phyloP scores from a whole-genome alignment of 2,888 invertebrate species.

The Tiliacea aurago region DNA sequence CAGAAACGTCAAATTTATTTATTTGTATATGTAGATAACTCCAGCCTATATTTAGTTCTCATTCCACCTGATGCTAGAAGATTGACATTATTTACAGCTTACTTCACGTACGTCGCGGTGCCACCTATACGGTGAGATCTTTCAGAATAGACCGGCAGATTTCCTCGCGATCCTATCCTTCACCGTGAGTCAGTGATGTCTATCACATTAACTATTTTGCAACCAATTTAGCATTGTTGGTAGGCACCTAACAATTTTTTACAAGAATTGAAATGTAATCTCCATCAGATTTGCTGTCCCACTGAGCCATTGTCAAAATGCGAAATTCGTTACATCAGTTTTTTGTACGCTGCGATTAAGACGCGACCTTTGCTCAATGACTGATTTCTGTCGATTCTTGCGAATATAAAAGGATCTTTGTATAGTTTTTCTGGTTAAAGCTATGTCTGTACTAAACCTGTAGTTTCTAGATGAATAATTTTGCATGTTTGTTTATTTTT shows the following conservation, averaged over 20 bases:
- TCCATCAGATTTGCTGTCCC: constrained; percentile 9
- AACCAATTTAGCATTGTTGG: constrained; percentile 11
- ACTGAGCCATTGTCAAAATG: constrained; percentile 38
- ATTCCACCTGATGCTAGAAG: not conserved
- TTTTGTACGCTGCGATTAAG: constrained; percentile 57
- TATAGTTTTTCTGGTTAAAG: constrained; percentile 41
- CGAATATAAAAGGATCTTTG: constrained; percentile 45
- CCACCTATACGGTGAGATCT: not conserved
- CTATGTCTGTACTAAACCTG: constrained; percentile 17
- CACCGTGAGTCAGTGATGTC: not conserved
- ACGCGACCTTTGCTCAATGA: constrained; percentile 66
- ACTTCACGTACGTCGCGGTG: not conserved
- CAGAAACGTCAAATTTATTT: too few species aligned
- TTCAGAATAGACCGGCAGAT: not conserved
- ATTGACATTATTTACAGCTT: not conserved
- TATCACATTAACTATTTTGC: not conserved
- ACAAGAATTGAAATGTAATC: constrained; percentile 13
- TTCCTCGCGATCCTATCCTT: not conserved
- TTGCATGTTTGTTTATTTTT: not conserved
- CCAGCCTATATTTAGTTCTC: not conserved
- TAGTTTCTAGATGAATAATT: constrained; percentile 7
- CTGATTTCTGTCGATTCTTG: constrained; percentile 61
- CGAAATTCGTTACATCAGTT: constrained; percentile 54
- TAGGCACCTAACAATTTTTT: not conserved
- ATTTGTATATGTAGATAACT: not conserved